phyloP scores from a whole-genome alignment of 2,797 vertebrate genomes.

The Tapera naevia region DNA sequence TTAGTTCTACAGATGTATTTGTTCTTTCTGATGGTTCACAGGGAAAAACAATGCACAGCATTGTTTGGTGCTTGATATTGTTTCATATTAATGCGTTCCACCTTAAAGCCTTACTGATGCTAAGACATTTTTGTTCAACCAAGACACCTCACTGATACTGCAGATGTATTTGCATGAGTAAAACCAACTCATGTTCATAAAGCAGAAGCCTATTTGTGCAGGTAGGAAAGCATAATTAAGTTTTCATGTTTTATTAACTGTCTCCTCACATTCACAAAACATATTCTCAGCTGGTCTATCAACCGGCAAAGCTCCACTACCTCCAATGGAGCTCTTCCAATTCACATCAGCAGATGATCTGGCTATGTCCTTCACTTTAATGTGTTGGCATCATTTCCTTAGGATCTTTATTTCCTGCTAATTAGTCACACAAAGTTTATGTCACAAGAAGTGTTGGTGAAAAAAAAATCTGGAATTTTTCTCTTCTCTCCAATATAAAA shows the following conservation, averaged over 20 bases:
- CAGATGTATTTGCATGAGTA: not conserved
- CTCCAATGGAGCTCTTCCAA: not conserved
- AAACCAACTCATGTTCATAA: not conserved
- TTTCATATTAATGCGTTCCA: not conserved
- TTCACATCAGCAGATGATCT: not conserved
- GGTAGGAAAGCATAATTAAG: slow-evolving; percentile 9
- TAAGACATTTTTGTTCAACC: not conserved
- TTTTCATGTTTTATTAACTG: slow-evolving; percentile 19
- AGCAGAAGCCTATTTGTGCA: not conserved
- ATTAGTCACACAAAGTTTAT: not conserved
- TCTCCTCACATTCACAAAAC: not conserved
- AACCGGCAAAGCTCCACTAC: not conserved
- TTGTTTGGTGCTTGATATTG: not conserved
- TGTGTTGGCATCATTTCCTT: not conserved
- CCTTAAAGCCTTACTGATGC: not conserved
- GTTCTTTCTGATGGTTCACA: not conserved
- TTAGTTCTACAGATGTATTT: not conserved
- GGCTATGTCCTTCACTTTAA: not conserved
- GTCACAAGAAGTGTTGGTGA: not conserved
- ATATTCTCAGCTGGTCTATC: not conserved
- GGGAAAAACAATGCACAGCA: not conserved
- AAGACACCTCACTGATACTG: not conserved
- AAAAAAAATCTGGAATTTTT: not conserved
- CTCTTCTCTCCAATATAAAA: not conserved
- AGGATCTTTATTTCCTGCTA: not conserved